A percentile compares a stretch with the other conserved stretches of the same genome.
Conservation (phyloP, 1,140 invertebrate species). For the Leptopilina clavipes region DNA sequence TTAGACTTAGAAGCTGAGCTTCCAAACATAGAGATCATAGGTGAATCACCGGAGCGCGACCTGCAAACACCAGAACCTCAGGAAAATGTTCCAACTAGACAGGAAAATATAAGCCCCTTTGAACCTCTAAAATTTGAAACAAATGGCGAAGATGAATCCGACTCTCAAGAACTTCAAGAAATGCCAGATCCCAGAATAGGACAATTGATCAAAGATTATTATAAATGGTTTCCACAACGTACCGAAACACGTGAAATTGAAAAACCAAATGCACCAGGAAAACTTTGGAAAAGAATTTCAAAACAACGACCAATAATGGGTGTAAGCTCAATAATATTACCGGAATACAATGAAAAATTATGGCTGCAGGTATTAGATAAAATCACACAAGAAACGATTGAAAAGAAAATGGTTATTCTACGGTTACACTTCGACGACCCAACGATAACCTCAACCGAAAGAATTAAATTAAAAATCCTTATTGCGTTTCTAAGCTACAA, state of each 20-base stretch:
- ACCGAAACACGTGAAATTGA: not conserved
- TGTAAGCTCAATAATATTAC: not conserved
- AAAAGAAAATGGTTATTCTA: conserved; percentile 16
- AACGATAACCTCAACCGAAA: conserved; percentile 13
- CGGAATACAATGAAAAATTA: not conserved
- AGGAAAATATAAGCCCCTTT: not conserved
- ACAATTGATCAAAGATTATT: not conserved
- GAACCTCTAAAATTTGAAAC: not conserved
- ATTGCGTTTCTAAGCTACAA: not conserved
- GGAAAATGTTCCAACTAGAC: not conserved
- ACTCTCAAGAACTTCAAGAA: too few relatives aligned
- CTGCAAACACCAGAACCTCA: not conserved
- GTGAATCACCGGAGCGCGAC: not conserved
- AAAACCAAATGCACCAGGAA: not conserved
- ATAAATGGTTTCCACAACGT: not conserved
- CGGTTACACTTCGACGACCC: not conserved
- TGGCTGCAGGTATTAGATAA: not conserved
- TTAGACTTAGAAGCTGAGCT: not conserved
- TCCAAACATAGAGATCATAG: not conserved
- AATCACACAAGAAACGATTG: not conserved
- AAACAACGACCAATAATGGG: not conserved
- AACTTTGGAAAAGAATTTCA: not conserved
- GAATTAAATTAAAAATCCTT: conserved; percentile 6
- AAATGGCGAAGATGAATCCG: not conserved
- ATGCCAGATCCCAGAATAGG: not conserved